Evolutionary conservation across 1,140 invertebrate species (phyloP).

Genomic region (Calycopis cecrops): DNA sequence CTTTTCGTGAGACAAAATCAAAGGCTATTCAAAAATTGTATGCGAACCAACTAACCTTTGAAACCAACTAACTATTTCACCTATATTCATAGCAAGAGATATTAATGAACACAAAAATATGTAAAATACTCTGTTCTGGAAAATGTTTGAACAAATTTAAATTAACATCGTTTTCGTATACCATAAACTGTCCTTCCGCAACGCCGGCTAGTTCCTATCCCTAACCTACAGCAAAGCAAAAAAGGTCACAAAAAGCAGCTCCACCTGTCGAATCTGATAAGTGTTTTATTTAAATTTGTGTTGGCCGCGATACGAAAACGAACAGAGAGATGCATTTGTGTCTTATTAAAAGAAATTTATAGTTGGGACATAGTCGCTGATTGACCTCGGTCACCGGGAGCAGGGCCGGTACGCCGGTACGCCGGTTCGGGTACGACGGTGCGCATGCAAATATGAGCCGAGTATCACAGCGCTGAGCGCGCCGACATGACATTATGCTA

Average conservation of each 20-base stretch:
- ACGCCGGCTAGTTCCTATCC: constrained; percentile 64
- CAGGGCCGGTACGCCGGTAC: no score
- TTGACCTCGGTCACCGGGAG: constrained; percentile 66
- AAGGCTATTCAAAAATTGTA: no score
- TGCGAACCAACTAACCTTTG: no score
- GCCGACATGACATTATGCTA: no score
- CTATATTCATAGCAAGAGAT: no score
- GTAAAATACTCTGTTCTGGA: no score
- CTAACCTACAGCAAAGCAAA: constrained; percentile 70
- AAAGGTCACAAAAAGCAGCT: constrained; percentile 46
- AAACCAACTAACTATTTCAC: no score
- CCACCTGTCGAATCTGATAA: constrained; percentile 74
- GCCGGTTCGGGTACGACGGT: no score
- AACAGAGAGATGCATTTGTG: constrained; percentile 65
- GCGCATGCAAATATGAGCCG: constrained; percentile 50
- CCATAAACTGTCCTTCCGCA: constrained; percentile 35
- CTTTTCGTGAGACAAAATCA: no score
- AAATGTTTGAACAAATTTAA: not conserved
- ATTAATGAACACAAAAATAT: no score
- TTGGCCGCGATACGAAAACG: constrained; percentile 61
- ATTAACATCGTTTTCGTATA: constrained; percentile 6
- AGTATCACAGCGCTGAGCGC: not conserved
- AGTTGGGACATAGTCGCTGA: constrained; percentile 64
- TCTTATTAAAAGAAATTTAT: constrained; percentile 76
- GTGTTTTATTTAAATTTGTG: constrained; percentile 73